Conservation (phyloP, 2,888 invertebrate genomes). For the Dasysyrphus tricinctus region DNA sequence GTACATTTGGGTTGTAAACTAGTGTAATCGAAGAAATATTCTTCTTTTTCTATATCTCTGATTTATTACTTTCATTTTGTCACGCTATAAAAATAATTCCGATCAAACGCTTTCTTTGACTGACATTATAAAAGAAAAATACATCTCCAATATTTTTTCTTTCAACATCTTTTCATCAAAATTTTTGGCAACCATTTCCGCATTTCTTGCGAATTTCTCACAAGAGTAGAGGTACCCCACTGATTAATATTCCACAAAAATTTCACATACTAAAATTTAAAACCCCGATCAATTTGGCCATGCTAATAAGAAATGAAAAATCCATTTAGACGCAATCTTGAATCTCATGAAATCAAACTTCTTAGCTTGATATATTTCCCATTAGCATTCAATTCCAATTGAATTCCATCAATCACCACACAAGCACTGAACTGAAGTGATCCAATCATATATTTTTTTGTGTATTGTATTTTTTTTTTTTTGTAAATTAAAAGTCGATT, state of each 20-base stretch:
- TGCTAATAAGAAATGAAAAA: slow-evolving; percentile 30
- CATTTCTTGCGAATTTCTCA: slow-evolving; percentile 12
- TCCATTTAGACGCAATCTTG: slow-evolving; percentile 34
- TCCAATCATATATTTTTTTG: slow-evolving; percentile 41
- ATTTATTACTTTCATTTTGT: too few relatives aligned
- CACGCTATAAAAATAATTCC: too few relatives aligned
- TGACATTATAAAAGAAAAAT: background rate
- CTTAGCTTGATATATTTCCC: slow-evolving; percentile 46
- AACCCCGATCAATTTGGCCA: slow-evolving; percentile 39
- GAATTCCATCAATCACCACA: slow-evolving; percentile 66
- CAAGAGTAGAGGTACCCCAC: background rate
- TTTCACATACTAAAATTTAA: slow-evolving; percentile 1
- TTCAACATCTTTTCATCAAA: background rate
- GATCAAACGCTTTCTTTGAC: background rate
- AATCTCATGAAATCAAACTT: slow-evolving; percentile 46
- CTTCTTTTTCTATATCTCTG: too few relatives aligned
- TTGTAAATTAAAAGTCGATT: slow-evolving; percentile 57
- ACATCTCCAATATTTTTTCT: background rate
- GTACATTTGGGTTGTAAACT: too few relatives aligned
- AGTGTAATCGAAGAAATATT: too few relatives aligned
- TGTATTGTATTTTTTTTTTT: background rate
- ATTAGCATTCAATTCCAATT: slow-evolving; percentile 63
- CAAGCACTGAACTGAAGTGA: slow-evolving; percentile 55
- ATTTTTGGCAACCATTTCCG: slow-evolving; percentile 16
- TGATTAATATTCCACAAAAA: slow-evolving; percentile 11